A percentile compares a stretch with the other conserved stretches of the same genome.
These are phyloP conservation scores for Cydia strobilella DNA, from an alignment of 1,140 invertebrate genomes.

Conservation along the genomic window DNA sequence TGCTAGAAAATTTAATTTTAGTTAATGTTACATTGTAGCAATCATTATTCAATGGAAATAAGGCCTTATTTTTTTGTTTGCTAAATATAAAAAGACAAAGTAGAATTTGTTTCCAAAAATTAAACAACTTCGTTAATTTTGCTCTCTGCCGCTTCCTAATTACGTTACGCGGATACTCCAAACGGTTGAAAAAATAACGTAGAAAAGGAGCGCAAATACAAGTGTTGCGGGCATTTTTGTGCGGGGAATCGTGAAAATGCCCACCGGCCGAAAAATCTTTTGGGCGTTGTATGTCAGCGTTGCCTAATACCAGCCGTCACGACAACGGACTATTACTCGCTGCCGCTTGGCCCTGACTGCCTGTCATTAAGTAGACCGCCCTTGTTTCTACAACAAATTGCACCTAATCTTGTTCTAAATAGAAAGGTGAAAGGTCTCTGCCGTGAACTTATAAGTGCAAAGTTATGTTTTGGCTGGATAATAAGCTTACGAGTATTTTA, in stretches of 20 bases:
- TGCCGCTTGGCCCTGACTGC: conserved; percentile 42
- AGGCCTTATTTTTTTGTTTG: conserved; percentile 10
- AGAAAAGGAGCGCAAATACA: conserved; percentile 17
- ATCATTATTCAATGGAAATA: conserved; percentile 15
- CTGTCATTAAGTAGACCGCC: conserved; percentile 49
- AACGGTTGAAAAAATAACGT: conserved; percentile 17
- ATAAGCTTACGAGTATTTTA: neutral
- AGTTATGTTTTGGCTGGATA: neutral
- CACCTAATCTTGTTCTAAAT: conserved; percentile 34
- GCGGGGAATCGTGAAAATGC: conserved; percentile 11
- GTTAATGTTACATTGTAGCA: too few relatives aligned
- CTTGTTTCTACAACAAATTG: conserved; percentile 45
- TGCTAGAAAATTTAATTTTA: neutral
- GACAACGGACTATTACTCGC: conserved; percentile 56
- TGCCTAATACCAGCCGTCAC: conserved; percentile 56
- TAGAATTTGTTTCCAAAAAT: conserved; percentile 26
- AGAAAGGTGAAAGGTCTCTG: conserved; percentile 7
- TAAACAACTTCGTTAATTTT: conserved; percentile 31
- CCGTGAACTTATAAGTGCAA: neutral
- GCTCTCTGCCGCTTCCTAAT: conserved; percentile 27
- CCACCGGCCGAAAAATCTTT: conserved; percentile 16
- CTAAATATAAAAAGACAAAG: conserved; percentile 9
- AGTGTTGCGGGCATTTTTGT: conserved; percentile 22
- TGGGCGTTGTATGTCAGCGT: conserved; percentile 41
- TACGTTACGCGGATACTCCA: conserved; percentile 25